Percentiles rank a stretch among this genome's conserved stretches.
These are phyloP conservation scores for Pandion haliaetus DNA, from an alignment of 2,113 vertebrate species.

Conservation along the genomic window DNA sequence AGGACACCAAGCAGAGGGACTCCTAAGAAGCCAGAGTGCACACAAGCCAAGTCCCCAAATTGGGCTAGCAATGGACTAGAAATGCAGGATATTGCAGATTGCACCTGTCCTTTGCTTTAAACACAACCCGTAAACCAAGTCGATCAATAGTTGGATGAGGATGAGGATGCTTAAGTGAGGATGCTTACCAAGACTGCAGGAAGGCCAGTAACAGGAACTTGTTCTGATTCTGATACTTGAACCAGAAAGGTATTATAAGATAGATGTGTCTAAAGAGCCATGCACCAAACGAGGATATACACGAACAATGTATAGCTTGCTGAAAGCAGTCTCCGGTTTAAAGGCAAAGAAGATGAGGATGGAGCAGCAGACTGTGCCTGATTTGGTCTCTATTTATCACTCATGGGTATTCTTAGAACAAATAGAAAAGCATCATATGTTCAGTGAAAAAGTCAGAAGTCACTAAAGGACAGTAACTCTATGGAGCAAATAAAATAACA, in stretches of 20 bases:
- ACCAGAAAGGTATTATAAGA: neutral
- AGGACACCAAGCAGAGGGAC: neutral
- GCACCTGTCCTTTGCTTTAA: neutral
- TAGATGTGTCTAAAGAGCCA: neutral
- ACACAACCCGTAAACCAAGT: neutral
- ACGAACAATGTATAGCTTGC: fast-evolving
- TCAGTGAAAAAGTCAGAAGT: slow-evolving; percentile 16
- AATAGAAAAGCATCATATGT: neutral
- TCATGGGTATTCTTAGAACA: neutral
- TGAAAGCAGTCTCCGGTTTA: neutral
- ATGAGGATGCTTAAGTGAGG: no score
- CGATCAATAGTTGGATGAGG: no score
- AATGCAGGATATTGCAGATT: no score
- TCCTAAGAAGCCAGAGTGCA: neutral
- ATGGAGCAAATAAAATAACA: neutral
- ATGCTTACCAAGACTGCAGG: neutral
- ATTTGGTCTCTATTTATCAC: neutral
- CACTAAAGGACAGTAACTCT: neutral
- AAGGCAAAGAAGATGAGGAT: neutral
- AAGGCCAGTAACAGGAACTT: neutral
- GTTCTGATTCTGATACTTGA: neutral
- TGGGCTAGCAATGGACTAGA: neutral
- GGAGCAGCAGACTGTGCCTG: neutral
- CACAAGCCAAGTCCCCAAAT: fast-evolving
- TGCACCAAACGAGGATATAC: fast-evolving